Evolutionary conservation across 2,888 invertebrate genomes (phyloP).

Genomic region (Ophion costatus): DNA sequence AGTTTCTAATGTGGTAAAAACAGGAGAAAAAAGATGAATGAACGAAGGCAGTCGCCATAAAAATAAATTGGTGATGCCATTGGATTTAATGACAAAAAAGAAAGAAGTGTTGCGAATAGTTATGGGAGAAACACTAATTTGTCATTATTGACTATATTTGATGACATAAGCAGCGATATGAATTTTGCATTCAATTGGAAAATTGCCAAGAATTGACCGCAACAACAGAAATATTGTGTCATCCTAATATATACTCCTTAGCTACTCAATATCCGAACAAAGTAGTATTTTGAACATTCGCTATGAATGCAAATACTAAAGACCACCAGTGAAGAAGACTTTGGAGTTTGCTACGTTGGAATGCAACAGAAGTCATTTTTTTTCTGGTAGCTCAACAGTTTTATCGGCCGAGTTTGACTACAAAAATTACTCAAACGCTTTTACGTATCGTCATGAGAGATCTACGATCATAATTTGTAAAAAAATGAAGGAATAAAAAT

Average conservation of each 20-base stretch:
- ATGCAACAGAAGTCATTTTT: no score
- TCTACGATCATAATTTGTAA: no score
- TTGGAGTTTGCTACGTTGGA: no score
- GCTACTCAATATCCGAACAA: not conserved
- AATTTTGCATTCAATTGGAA: not conserved
- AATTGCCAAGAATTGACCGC: not conserved
- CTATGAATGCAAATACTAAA: no score
- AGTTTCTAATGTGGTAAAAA: not conserved
- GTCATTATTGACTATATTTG: not conserved
- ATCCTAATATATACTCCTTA: not conserved
- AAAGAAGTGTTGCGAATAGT: not conserved
- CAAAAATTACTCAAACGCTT: no score
- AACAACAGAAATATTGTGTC: not conserved
- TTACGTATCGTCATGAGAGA: no score
- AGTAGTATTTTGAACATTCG: no score
- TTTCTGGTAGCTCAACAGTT: no score
- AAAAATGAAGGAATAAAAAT: no score
- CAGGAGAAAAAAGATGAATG: not conserved
- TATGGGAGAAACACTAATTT: not conserved
- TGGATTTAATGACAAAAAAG: not conserved
- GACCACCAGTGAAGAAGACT: no score
- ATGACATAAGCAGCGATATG: not conserved
- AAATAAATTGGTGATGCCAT: not conserved
- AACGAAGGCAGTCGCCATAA: not conserved
- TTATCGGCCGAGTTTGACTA: no score